These are phyloP conservation scores for Myiotriccus ornatus DNA, from an alignment of 2,797 vertebrate species.

Conservation along the genomic window DNA sequence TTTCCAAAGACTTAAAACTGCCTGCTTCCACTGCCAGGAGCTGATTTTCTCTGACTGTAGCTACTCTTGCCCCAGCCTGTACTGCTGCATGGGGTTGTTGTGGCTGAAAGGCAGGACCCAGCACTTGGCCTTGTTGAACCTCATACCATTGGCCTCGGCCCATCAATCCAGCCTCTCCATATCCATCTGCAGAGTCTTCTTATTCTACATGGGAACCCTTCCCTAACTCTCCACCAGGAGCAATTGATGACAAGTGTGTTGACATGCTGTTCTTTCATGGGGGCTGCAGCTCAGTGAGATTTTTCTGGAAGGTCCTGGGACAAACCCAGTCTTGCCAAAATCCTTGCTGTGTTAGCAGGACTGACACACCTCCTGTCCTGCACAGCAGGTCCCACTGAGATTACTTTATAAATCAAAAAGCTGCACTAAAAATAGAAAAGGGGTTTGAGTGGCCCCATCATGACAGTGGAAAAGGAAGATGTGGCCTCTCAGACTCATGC, in stretches of 20 bases:
- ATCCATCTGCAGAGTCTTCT: neutral
- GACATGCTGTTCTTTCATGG: neutral
- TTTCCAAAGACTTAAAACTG: neutral
- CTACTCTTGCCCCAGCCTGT: neutral
- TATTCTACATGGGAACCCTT: neutral
- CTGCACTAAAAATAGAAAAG: slow-evolving; percentile 4
- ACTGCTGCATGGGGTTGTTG: neutral
- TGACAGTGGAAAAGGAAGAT: neutral
- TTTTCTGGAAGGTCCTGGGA: neutral
- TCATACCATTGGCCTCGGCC: neutral
- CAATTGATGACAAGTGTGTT: neutral
- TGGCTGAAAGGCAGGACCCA: neutral
- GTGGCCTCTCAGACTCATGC: neutral
- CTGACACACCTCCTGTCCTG: neutral
- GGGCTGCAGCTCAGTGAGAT: neutral
- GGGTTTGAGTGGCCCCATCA: neutral
- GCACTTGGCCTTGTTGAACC: rapidly evolving
- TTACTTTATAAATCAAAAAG: slow-evolving; percentile 16
- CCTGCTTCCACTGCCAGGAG: neutral
- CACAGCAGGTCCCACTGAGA: neutral
- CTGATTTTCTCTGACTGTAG: neutral
- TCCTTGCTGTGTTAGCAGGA: neutral
- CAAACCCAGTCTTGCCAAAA: neutral
- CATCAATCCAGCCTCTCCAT: neutral
- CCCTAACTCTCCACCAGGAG: neutral